Base-by-base conservation (phyloP, 1,140 invertebrate genomes). In the Lepidotrigona ventralis region DNA sequence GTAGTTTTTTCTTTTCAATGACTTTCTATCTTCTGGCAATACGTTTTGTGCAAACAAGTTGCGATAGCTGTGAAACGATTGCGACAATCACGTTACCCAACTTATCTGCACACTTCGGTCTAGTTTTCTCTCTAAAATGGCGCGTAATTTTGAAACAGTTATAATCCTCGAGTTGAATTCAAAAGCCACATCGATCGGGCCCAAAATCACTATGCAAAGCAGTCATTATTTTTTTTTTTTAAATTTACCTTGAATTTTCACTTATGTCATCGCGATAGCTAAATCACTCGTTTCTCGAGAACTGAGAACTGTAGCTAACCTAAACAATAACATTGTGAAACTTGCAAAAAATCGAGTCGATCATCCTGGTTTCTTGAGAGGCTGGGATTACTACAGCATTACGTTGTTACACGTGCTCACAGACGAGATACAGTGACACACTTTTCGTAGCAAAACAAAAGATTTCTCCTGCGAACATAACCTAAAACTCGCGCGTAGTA, bases 371-470 rank as follows among this genome's bases (percentile, higher is more conserved):
- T 46, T 46, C 39, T 46, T 8, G 39, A 46, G 6, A 46, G 39
- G 8, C 6, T 46, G 6, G 8, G 39, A 46, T 46, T n/a, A 46
- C 39, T 46, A 46, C 39, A 46, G 8, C 39, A 71, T 14, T 23
- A 14, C 46, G 5, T 26, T 46, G 60, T 66, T 66, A 33, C 39
- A 80, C 8, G 33, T 33, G 17, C 21, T 11, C 39, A 23, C 51
- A 11, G 12, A 73, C 15, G 21, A n/a, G 79, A 64, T 51, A 56
- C n/a, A 46, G 23, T 23, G 79, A 33, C 72, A 75, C 26, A 81
- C 71, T 74, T 81, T 21, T 68, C n/a, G n/a, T 19, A n/a, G 56
- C 21, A 53, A 68, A 75, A 81, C 63, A 68, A 81, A 53, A 81
- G 63, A 29, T 72, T 64, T 54, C 51, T 23, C 19, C n/a, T 17